Evolutionary conservation across 2,888 invertebrate species (phyloP).

Genomic region (Aplocera efformata): DNA sequence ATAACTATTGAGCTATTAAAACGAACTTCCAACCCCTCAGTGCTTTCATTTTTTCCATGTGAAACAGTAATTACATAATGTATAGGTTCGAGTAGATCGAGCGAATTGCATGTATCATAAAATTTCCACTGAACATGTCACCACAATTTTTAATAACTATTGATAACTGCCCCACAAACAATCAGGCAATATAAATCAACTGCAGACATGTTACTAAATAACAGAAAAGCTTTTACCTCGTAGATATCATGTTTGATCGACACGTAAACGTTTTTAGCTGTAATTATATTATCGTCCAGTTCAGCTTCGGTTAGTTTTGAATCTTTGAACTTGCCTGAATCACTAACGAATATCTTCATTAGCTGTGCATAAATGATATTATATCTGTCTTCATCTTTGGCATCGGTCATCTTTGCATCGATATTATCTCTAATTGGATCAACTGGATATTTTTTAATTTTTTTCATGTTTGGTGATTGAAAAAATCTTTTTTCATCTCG

Average conservation of each 20-base stretch:
- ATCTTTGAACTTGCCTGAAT: constrained; percentile 46
- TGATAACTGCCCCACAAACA: constrained; percentile 1
- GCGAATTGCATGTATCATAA: constrained; percentile 3
- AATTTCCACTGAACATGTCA: constrained; percentile 3
- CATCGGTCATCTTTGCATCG: constrained; percentile 6
- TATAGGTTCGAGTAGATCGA: constrained; percentile 2
- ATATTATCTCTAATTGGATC: neutral
- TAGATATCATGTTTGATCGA: constrained; percentile 77
- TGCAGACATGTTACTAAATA: neutral
- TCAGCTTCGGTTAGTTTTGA: constrained; percentile 55
- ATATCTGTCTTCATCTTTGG: constrained; percentile 43
- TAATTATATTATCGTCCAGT: constrained; percentile 62
- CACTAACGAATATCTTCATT: constrained; percentile 63
- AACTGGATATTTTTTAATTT: constrained; percentile 2
- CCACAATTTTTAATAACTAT: neutral
- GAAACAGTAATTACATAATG: constrained; percentile 1
- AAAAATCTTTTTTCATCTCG: neutral
- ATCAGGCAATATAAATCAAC: constrained; percentile 3
- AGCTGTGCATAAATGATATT: constrained; percentile 64
- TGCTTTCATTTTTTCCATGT: neutral
- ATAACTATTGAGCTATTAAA: no score
- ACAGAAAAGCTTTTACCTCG: constrained; percentile 61
- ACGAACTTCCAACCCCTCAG: neutral
- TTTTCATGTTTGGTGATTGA: no score
- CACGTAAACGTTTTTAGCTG: constrained; percentile 55